These are phyloP conservation scores for Periparus ater DNA, from an alignment of 2,797 vertebrate genomes.

Conservation along the genomic window DNA sequence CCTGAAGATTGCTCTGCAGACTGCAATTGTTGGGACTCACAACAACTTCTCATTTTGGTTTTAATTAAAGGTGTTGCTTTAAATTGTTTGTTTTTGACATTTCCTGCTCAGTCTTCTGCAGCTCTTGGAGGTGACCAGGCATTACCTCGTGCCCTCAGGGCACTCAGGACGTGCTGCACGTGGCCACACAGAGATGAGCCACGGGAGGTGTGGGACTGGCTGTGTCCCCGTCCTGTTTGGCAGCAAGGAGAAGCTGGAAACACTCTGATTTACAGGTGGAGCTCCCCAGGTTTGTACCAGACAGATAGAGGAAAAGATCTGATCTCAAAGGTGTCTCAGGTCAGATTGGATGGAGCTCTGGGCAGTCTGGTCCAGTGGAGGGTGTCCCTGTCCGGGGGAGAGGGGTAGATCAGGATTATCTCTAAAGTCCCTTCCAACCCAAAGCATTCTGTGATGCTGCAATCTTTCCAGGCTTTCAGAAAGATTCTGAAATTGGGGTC, in stretches of 20 bases:
- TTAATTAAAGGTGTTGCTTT: slow-evolving; percentile 77
- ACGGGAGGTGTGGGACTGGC: rapidly evolving
- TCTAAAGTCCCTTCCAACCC: not conserved
- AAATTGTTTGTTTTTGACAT: slow-evolving; percentile 72
- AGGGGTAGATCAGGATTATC: not conserved
- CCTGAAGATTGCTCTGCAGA: slow-evolving; percentile 41
- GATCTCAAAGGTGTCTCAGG: not conserved
- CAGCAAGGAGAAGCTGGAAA: not conserved
- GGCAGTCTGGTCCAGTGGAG: not conserved
- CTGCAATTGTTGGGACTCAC: slow-evolving; percentile 34
- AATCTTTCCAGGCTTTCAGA: not conserved
- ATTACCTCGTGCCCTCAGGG: not conserved
- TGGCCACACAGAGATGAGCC: not conserved
- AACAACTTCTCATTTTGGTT: slow-evolving; percentile 71
- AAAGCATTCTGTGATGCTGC: not conserved
- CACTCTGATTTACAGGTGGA: not conserved
- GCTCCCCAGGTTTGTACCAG: not conserved
- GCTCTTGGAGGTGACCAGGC: slow-evolving; percentile 43
- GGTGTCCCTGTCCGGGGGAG: not conserved
- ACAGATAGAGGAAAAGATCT: not conserved
- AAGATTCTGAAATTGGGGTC: not conserved
- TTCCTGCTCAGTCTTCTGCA: slow-evolving; percentile 48
- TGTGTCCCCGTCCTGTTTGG: rapidly evolving
- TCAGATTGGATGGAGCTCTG: not conserved
- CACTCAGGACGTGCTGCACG: not conserved